Percentiles rank a stretch among this genome's conserved stretches.
Conservation (phyloP, 1,140 invertebrate species). For the Maconellicoccus hirsutus region DNA sequence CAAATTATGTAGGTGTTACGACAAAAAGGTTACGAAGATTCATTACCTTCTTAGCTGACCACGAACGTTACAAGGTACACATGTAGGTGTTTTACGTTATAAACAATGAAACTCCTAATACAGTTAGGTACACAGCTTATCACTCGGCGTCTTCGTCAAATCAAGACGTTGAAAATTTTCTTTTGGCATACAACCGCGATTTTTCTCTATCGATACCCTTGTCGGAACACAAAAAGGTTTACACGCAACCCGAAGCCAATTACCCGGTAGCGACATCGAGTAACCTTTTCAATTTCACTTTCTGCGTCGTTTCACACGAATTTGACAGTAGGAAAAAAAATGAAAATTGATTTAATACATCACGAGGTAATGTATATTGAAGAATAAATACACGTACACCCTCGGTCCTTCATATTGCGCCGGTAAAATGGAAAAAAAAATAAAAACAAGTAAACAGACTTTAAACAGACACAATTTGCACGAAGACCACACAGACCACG, state of each 20-base stretch:
- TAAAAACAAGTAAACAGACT: background rate
- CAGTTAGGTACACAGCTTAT: background rate
- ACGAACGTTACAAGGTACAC: background rate
- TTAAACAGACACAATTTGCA: background rate
- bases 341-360: background rate
- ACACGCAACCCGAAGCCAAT: background rate
- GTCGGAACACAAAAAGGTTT: background rate
- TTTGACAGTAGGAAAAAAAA: background rate
- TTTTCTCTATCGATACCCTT: background rate
- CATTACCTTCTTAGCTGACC: conserved; percentile 4
- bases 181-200: too few relatives aligned
- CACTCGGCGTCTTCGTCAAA: background rate
- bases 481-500: conserved; percentile 6
- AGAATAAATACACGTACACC: background rate
- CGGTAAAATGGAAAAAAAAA: background rate
- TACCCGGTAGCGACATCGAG: background rate
- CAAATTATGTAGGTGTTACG: conserved; percentile 21
- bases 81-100: background rate
- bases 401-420: background rate
- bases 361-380: background rate
- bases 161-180: background rate
- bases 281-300: background rate
- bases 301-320: background rate
- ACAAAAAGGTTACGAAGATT: conserved; percentile 12
- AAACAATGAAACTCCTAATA: background rate